These are phyloP conservation scores for Elanoides forficatus DNA, from an alignment of 2,113 vertebrate species.

Conservation along the genomic window DNA sequence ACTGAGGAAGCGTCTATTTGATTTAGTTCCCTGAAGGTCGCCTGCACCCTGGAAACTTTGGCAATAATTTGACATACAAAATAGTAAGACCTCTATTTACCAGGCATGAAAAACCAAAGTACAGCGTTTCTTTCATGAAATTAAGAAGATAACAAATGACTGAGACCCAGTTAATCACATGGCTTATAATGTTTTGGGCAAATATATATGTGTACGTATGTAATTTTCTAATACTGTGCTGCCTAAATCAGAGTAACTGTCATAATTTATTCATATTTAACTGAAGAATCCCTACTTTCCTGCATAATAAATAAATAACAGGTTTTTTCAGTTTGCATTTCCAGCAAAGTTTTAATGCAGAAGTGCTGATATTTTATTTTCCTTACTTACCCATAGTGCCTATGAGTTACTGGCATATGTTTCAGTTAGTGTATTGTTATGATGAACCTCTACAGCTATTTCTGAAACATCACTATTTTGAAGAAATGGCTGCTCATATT, in stretches of 20 bases:
- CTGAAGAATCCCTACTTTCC: background rate
- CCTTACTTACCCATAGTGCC: background rate
- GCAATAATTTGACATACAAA: background rate
- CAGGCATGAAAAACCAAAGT: background rate
- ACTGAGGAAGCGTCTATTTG: background rate
- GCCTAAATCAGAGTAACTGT: background rate
- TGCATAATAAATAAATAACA: background rate
- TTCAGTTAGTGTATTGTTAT: background rate
- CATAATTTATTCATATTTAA: background rate
- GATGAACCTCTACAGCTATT: background rate
- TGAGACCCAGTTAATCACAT: background rate
- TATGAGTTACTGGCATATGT: background rate
- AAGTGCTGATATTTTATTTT: background rate
- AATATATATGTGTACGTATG: rapidly evolving
- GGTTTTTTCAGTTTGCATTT: background rate
- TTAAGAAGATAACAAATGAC: background rate
- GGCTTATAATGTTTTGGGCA: background rate
- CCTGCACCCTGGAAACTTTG: background rate
- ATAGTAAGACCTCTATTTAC: background rate
- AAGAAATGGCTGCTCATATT: background rate
- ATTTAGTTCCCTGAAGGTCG: background rate
- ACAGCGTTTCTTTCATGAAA: background rate
- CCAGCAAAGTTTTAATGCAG: background rate
- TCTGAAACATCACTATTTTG: background rate
- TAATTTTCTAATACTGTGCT: background rate